A percentile compares a stretch with the other conserved stretches of the same genome.
These are phyloP conservation scores for Novumbra hubbsi DNA, from an alignment of 2,797 vertebrate genomes.

Conservation along the genomic window DNA sequence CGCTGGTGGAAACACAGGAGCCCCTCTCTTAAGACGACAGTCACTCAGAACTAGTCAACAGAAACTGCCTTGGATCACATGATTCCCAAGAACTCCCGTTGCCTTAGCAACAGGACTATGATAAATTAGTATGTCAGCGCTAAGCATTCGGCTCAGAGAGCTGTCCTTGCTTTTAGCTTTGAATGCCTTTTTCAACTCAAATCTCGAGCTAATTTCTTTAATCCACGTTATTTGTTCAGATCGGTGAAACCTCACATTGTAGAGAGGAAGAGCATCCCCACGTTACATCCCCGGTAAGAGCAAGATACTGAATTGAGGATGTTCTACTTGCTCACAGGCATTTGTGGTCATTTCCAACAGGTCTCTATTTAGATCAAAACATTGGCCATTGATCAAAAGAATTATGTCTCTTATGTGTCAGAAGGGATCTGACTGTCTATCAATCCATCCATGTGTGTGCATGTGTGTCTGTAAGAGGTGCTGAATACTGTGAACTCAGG, in stretches of 20 bases:
- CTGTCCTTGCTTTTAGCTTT: constrained; percentile 66
- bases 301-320: constrained; percentile 55
- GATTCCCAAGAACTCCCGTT: constrained; percentile 75
- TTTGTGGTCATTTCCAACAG: constrained; percentile 14
- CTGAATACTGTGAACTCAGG: neutral
- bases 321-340: constrained; percentile 13
- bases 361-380: constrained; percentile 16
- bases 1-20: constrained; percentile 59
- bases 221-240: constrained; percentile 48
- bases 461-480: neutral
- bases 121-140: constrained; percentile 80
- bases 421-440: neutral
- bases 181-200: constrained; percentile 2
- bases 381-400: constrained; percentile 12
- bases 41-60: constrained; percentile 69
- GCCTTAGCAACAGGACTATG: constrained; percentile 79
- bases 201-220: constrained; percentile 29
- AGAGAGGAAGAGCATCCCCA: constrained; percentile 28
- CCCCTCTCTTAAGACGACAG: constrained; percentile 69
- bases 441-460: neutral
- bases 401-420: neutral
- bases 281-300: constrained; percentile 34
- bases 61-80: constrained; percentile 74
- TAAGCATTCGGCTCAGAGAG: constrained; percentile 77
- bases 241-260: constrained; percentile 51